phyloP scores from a whole-genome alignment of 2,888 invertebrate genomes.

The Prosapia bicincta region DNA sequence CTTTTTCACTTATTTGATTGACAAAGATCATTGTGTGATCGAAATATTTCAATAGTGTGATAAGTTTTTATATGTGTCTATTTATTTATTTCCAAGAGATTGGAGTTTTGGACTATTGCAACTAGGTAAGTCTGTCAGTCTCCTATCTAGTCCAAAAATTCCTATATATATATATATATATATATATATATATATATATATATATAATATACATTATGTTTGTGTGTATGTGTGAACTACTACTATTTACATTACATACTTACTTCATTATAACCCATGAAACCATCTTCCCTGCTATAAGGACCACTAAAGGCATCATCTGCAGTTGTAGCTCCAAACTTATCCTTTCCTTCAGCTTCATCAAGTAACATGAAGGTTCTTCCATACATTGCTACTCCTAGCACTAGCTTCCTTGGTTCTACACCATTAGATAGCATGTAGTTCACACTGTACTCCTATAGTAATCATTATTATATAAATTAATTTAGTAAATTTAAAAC shows the following conservation, averaged over 20 bases:
- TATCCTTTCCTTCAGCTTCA: slow-evolving; percentile 44
- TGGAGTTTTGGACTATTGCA: no score
- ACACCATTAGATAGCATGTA: slow-evolving; percentile 72
- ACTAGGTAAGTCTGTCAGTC: no score
- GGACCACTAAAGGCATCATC: slow-evolving; percentile 71
- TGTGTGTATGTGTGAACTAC: background rate
- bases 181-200: no score
- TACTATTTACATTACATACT: slow-evolving; percentile 28
- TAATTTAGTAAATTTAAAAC: no score
- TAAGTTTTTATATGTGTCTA: no score
- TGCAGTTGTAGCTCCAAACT: slow-evolving; percentile 54
- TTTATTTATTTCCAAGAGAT: no score
- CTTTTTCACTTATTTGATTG: no score
- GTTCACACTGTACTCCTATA: slow-evolving; percentile 69
- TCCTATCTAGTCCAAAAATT: no score
- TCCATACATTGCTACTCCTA: slow-evolving; percentile 83
- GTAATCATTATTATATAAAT: slow-evolving; percentile 1
- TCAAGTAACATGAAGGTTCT: slow-evolving; percentile 62
- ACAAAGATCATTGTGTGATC: no score
- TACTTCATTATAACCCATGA: slow-evolving; percentile 87
- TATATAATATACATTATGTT: no score
- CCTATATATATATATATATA: no score
- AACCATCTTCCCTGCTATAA: slow-evolving; percentile 73
- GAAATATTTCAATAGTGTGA: no score
- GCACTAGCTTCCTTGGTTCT: slow-evolving; percentile 68